Evolutionary conservation across 1,140 invertebrate species (phyloP), one percentile per base, ranked within the genome.

Genomic region (Leptoteleia sp.): DNA sequence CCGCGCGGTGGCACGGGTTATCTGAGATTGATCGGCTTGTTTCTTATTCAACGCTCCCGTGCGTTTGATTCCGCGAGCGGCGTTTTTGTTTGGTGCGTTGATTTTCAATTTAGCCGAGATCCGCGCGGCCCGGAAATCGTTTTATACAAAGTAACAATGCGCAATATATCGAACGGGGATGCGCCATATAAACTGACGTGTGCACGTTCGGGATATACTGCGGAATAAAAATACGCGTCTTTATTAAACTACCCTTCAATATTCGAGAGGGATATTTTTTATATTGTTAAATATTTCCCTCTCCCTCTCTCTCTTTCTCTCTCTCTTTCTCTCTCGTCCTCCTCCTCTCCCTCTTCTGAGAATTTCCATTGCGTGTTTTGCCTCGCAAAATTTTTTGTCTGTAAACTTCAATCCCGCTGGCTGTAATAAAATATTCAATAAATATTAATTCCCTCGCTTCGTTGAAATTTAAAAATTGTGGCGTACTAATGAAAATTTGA

Each of bases 21-120:
- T 85, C 75, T 71, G 68, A 84, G 81, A 87, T 84, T 81, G 80
- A 84, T 85, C 84, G n/a, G 79, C 52, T 75, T 80, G 76, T 82
- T 84, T 83, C 52, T 83, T 77, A 82, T 84, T 83, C 78, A 76
- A 77, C 62, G 76, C 52, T 80, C 75, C 71, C 45, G 19, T 68
- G 38, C 57, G 62, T 72, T 40, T 67, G 75, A 75, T 76, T 78
- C 55, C 38, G 50, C 61, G 57, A 59, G n/a, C n/a, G n/a, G n/a
- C n/a, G 77, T 85, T 84, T 85, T 72, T 80, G 82, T 83, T 81
- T 54, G 16, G 48, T 62, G 59, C 71, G 73, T 77, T 79, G 59
- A 79, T 83, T 85, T 83, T 85, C 77, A 76, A 76, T 76, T 70
- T 70, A 76, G 35, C 9, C 12, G 42, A 61, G 52, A 68, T 76